These are phyloP conservation scores for Drosophila diplacantha DNA, from an alignment of 2,888 invertebrate species.

Conservation along the genomic window DNA sequence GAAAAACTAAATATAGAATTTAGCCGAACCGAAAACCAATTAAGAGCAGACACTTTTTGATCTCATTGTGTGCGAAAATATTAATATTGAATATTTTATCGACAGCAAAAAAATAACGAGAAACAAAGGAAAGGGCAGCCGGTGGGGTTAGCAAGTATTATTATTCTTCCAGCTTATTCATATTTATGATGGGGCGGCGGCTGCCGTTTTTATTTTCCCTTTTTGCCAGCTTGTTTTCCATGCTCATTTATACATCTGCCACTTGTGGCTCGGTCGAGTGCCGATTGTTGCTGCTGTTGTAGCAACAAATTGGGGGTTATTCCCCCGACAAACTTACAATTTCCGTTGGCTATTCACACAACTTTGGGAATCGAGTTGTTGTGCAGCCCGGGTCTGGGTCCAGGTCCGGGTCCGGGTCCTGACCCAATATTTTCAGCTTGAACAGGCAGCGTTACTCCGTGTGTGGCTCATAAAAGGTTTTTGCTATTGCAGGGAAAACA, in stretches of 20 bases:
- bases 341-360: slow-evolving; percentile 47
- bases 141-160: slow-evolving; percentile 7
- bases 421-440: slow-evolving; percentile 39
- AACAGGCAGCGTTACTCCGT: slow-evolving; percentile 22
- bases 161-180: slow-evolving; percentile 36
- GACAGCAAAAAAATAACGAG: slow-evolving; percentile 5
- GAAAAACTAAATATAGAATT: slow-evolving; percentile 18
- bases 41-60: slow-evolving; percentile 17
- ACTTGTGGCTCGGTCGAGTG: slow-evolving; percentile 37
- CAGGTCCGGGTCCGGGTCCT: neutral
- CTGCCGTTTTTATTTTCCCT: slow-evolving; percentile 15
- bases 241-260: slow-evolving; percentile 36
- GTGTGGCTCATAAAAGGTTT: slow-evolving; percentile 11
- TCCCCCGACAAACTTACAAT: slow-evolving; percentile 45
- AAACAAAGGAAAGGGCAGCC: neutral
- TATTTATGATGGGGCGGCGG: slow-evolving; percentile 29
- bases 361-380: slow-evolving; percentile 33
- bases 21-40: slow-evolving; percentile 33
- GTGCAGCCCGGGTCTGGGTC: neutral
- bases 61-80: slow-evolving; percentile 25
- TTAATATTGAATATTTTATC: slow-evolving; percentile 47
- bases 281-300: slow-evolving; percentile 13
- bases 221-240: slow-evolving; percentile 23
- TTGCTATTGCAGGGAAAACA: neutral
- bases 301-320: slow-evolving; percentile 48